These are phyloP conservation scores for Popillia japonica DNA, from an alignment of 1,140 invertebrate genomes.

Conservation along the genomic window DNA sequence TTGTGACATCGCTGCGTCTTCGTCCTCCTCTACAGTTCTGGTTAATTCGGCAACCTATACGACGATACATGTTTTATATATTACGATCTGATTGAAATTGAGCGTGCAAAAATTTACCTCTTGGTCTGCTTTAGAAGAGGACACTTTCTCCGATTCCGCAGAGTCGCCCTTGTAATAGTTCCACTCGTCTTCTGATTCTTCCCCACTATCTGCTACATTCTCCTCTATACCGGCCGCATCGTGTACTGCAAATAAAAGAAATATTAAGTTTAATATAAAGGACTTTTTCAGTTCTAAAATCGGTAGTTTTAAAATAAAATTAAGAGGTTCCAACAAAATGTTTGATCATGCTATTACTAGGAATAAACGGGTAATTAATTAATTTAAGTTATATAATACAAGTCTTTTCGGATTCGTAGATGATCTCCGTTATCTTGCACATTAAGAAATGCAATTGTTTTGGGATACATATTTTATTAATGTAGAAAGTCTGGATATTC, in stretches of 20 bases:
- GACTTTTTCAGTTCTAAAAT: no score
- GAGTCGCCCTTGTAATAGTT: constrained; percentile 74
- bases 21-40: constrained; percentile 50
- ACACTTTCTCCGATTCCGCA: constrained; percentile 58
- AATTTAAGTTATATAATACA: no score
- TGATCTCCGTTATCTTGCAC: no score
- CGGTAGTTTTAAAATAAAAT: no score
- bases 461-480: no score
- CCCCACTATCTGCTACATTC: constrained; percentile 77
- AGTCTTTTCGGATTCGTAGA: no score
- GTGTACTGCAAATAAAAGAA: constrained; percentile 56
- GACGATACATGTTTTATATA: not conserved
- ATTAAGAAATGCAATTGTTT: no score
- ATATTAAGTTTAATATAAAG: not conserved
- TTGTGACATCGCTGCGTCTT: constrained; percentile 68
- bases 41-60: constrained; percentile 38
- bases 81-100: not conserved
- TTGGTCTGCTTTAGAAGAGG: constrained; percentile 49
- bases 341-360: no score
- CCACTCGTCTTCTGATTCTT: constrained; percentile 82
- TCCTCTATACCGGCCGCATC: constrained; percentile 64
- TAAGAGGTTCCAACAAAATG: no score
- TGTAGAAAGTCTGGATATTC: no score
- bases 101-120: constrained; percentile 41
- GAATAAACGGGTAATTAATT: no score